Conservation (phyloP, 1,140 invertebrate genomes). For the Centruroides sculpturatus region DNA sequence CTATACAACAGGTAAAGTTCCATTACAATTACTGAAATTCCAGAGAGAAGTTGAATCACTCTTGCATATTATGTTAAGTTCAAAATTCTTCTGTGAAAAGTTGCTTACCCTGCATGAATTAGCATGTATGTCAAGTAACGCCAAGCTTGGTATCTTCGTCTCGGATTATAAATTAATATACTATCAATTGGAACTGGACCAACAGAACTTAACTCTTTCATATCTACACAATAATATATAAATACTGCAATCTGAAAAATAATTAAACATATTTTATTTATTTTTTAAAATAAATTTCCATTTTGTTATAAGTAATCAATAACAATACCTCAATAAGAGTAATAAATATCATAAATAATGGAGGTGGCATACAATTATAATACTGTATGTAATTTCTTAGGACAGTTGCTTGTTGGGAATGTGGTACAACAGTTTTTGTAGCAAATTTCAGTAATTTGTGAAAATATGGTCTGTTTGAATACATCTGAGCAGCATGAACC, state of each 20-base stretch:
- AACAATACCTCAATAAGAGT: constrained; percentile 30
- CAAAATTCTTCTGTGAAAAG: too few relatives aligned
- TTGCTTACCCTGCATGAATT: constrained; percentile 69
- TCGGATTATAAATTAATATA: constrained; percentile 77
- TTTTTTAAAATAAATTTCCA: too few relatives aligned
- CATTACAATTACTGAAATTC: too few relatives aligned
- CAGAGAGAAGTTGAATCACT: too few relatives aligned
- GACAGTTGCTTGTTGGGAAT: constrained; percentile 39
- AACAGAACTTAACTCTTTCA: constrained; percentile 23
- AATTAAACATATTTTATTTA: neutral
- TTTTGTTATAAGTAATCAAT: too few relatives aligned
- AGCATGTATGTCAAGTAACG: constrained; percentile 91
- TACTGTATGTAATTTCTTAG: constrained; percentile 55
- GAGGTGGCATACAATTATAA: constrained; percentile 65
- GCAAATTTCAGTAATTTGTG: constrained; percentile 19
- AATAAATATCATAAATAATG: constrained; percentile 60
- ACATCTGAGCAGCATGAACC: constrained; percentile 12
- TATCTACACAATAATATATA: constrained; percentile 30
- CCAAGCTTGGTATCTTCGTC: constrained; percentile 74
- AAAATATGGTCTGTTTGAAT: constrained; percentile 11
- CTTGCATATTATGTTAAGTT: too few relatives aligned
- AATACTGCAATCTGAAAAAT: constrained; percentile 31
- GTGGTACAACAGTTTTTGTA: constrained; percentile 31
- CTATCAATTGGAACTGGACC: constrained; percentile 51
- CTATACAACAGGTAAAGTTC: too few relatives aligned